Conservation (phyloP, 2,888 invertebrate species). For the Mimas tiliae region DNA sequence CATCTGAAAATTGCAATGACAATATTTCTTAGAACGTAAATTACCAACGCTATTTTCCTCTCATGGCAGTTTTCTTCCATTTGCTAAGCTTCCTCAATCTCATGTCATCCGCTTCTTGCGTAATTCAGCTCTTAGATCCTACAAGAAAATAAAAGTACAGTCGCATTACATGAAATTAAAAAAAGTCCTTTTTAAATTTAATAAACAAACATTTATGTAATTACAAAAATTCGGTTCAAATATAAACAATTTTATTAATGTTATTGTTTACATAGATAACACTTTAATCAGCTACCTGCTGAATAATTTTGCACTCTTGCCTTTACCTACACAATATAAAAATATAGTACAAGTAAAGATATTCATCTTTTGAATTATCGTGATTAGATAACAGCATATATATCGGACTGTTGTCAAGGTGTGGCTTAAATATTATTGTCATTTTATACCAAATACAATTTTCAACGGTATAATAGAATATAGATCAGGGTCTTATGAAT, state of each 20-base stretch:
- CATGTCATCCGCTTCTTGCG: constrained; percentile 8
- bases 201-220: neutral
- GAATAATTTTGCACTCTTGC: neutral
- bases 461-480: too few species aligned
- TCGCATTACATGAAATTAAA: too few species aligned
- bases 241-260: constrained; percentile 3
- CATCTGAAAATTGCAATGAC: constrained; percentile 17
- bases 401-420: neutral
- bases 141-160: neutral
- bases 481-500: too few species aligned
- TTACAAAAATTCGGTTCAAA: neutral
- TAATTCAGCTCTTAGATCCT: too few species aligned
- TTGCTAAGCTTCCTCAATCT: constrained; percentile 23
- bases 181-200: too few species aligned
- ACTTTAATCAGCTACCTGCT: neutral
- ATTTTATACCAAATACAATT: neutral
- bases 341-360: neutral
- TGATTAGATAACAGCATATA: neutral
- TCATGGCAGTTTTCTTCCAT: neutral
- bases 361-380: neutral
- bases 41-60: constrained; percentile 7
- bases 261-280: constrained; percentile 15
- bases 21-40: constrained; percentile 17
- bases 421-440: neutral
- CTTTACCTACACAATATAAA: neutral